Percentiles rank a stretch among this genome's conserved stretches.
Evolutionary conservation across 2,888 invertebrate species (phyloP).

Genomic region (Phlogophora meticulosa): DNA sequence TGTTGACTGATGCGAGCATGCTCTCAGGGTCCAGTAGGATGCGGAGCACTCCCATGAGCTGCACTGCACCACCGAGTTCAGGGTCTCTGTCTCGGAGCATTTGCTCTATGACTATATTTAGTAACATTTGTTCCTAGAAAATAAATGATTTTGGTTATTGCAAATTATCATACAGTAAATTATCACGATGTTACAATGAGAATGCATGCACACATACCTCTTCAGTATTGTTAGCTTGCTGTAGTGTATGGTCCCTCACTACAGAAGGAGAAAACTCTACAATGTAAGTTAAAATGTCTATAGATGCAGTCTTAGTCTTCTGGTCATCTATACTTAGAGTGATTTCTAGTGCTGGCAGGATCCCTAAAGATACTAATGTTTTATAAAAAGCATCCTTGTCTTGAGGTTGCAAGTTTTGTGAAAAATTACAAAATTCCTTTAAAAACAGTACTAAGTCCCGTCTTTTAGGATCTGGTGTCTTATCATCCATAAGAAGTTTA

Average conservation of each 20-base stretch:
- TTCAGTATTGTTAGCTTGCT: conserved; percentile 97
- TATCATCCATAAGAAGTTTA: conserved; percentile 97
- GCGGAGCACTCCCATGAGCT: conserved; percentile 98
- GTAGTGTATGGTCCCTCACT: conserved; percentile 98
- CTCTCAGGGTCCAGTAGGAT: conserved; percentile 99
- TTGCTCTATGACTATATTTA: conserved; percentile 99
- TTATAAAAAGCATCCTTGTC: conserved; percentile 99
- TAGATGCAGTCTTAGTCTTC: conserved; percentile 98
- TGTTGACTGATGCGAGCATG: conserved; percentile 98
- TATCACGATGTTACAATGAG: neutral
- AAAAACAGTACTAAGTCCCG: conserved; percentile 99
- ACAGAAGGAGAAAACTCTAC: conserved; percentile 99
- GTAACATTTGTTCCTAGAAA: conserved; percentile 96
- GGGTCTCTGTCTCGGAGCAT: conserved; percentile 99
- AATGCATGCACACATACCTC: conserved; percentile 91
- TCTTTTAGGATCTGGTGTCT: conserved; percentile 95
- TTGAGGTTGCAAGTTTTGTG: conserved; percentile 99
- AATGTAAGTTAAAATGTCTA: conserved; percentile 99
- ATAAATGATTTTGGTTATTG: conserved; percentile 17
- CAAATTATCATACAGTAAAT: neutral
- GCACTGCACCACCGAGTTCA: conserved; percentile 99
- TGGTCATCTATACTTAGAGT: conserved; percentile 97
- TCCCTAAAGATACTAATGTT: conserved; percentile 96
- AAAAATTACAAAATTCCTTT: conserved; percentile 99
- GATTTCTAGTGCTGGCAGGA: conserved; percentile 97